Percentiles rank a stretch among this genome's conserved stretches.
Evolutionary conservation across 2,113 vertebrate species (phyloP).

Genomic region (Vulpes ferrilata): DNA sequence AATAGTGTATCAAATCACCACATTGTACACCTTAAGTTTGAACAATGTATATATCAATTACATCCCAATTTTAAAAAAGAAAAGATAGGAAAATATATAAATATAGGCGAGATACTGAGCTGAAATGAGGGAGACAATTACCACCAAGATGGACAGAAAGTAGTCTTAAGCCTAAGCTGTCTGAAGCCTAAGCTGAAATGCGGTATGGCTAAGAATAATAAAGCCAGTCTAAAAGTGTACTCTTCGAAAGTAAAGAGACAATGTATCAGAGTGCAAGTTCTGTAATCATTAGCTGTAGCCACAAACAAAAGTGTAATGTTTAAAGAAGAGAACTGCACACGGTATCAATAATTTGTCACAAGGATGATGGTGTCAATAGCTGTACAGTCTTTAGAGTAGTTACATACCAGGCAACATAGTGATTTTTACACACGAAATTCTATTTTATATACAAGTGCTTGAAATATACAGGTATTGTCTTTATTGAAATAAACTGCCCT

Average conservation of each 20-base stretch:
- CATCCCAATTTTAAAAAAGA: background rate
- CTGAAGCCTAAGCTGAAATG: constrained; percentile 16
- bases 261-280: constrained; percentile 26
- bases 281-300: constrained; percentile 45
- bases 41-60: background rate
- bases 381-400: background rate
- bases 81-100: constrained; percentile 32
- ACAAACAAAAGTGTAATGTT: constrained; percentile 63
- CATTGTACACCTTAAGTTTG: background rate
- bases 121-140: background rate
- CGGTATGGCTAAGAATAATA: constrained; percentile 12
- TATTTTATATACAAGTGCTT: background rate
- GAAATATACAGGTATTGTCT: constrained; percentile 7
- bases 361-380: background rate
- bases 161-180: background rate
- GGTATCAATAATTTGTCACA: constrained; percentile 22
- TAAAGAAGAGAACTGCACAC: constrained; percentile 32
- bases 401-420: background rate
- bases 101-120: background rate
- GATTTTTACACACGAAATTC: constrained; percentile 12
- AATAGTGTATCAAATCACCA: background rate
- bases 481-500: background rate
- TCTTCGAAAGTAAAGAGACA: constrained; percentile 45
- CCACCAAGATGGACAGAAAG: background rate
- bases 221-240: constrained; percentile 6